Base-by-base conservation (phyloP, 2,113 vertebrate species). In the Hiodon tergisus region DNA sequence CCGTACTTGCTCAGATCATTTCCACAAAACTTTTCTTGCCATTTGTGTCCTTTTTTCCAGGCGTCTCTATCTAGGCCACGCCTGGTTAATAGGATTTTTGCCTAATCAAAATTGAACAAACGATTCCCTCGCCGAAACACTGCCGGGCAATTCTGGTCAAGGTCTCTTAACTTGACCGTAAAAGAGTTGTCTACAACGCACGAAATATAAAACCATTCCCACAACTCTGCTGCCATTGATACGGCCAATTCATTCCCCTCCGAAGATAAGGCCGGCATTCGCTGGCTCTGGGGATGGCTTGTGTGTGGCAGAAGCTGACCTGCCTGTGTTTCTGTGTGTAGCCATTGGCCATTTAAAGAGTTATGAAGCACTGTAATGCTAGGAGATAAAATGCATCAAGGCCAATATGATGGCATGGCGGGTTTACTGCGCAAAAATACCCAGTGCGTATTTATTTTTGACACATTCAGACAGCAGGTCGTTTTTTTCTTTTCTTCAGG, bases 21-120 rank as follows among this genome's bases (percentile, higher is more conserved):
- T 75, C 74, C 69, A 66, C 66, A 67, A 31, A 71, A 62, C 8
- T 53, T 53, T 16, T 74, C 59, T 51, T 14, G 58, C 17, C 60
- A 16, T 31, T 52, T 63, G 16, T 73, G 72, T 65, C 50, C 72
- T 63, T 65, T 14, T 73, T 4, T 31, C 13, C 9, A 47, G 54
- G 5, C 63, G 2, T 48, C 48, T 47, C 63, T 13, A 46, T 48
- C 8, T 66, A 11, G 63, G 8, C 63, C 63, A 4, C 5, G 46
- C 9, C 63, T 66, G 63, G 7, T 11, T 2, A 66, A 48, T 46
- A 46, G 63, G 63, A 48, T 48, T 48, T 47, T 48, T 8, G 3
- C 46, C 11, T 10, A 3, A 9, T 48, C 13, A 0, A 48, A 48
- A 48, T 16, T 46, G 63, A 48, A 63, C 31, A n/a, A n/a, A 7